A percentile compares a stretch with the other conserved stretches of the same genome.
Conservation (phyloP, 2,888 invertebrate genomes). For the Trachelus troglodyta region DNA sequence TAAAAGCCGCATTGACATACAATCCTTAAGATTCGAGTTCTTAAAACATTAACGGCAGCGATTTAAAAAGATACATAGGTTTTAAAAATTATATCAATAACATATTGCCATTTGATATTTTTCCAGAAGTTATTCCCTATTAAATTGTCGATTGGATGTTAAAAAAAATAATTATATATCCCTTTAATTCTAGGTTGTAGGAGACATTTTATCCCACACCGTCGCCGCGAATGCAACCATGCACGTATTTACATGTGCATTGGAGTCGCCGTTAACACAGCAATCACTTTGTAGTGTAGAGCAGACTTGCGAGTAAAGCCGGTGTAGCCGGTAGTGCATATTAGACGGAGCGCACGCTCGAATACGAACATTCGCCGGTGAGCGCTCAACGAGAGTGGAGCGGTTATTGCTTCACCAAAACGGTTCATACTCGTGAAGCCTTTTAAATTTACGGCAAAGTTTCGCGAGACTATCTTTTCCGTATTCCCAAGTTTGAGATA, state of each 20-base stretch:
- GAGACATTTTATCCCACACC: background rate
- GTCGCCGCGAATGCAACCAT: background rate
- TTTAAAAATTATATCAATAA: background rate
- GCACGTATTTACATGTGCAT: background rate
- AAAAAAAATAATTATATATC: background rate
- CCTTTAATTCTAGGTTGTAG: background rate
- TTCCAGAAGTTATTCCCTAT: background rate
- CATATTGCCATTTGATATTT: background rate
- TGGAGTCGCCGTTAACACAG: constrained; percentile 45
- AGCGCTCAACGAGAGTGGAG: constrained; percentile 52
- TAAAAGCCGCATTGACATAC: no score
- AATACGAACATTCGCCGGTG: constrained; percentile 56
- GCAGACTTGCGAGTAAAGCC: constrained; percentile 26
- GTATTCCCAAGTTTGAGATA: background rate
- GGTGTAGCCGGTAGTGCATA: constrained; percentile 48
- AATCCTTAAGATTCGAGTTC: no score
- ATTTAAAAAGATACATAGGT: no score
- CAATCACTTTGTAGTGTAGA: constrained; percentile 46
- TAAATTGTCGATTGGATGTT: background rate
- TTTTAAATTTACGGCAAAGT: background rate
- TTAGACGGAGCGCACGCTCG: constrained; percentile 50
- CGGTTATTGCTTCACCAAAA: background rate
- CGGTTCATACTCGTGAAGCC: background rate
- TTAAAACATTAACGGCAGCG: no score
- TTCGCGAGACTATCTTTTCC: background rate